These are phyloP conservation scores for Narcine bancroftii DNA, from an alignment of 2,113 vertebrate genomes.

Conservation along the genomic window DNA sequence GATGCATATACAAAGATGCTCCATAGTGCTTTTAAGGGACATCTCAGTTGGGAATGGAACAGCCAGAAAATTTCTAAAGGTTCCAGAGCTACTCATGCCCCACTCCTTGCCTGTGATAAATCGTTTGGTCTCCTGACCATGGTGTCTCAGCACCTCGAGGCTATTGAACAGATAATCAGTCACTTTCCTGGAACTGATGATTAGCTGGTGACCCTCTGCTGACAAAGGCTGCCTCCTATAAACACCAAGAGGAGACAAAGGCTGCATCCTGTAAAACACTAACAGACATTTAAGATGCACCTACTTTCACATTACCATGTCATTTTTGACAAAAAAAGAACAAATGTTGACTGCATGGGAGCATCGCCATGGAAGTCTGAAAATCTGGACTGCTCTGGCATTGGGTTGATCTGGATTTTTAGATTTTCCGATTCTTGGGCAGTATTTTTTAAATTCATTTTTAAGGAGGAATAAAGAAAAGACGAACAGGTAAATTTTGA, in stretches of 20 bases:
- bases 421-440: no score
- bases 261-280: background rate
- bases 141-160: background rate
- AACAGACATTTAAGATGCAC: no score
- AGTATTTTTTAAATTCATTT: no score
- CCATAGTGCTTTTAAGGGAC: background rate
- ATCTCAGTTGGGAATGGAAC: background rate
- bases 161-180: background rate
- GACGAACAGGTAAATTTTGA: no score
- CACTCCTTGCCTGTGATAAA: background rate
- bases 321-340: no score
- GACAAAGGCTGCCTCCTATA: background rate
- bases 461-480: no score
- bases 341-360: no score
- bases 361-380: no score
- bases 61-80: background rate
- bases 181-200: background rate
- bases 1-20: background rate
- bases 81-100: background rate
- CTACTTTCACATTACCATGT: background rate
- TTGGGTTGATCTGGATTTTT: no score
- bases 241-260: background rate
- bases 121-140: background rate
- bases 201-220: background rate
- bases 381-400: no score